Evolutionary conservation across 2,888 invertebrate genomes (phyloP).

Genomic region (Metallyticus violacea): DNA sequence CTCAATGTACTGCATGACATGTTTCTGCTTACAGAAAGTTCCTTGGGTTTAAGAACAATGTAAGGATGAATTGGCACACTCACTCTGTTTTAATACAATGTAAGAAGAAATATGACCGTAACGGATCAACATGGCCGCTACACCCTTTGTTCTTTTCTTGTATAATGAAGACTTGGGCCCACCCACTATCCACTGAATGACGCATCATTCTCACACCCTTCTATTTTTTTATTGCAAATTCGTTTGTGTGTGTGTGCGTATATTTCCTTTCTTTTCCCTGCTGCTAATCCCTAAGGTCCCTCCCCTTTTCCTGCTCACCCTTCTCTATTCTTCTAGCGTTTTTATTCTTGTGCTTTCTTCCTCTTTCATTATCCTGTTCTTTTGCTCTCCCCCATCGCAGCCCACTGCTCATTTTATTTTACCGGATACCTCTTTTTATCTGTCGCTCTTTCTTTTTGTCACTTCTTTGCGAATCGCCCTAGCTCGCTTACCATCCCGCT

Average conservation of each 20-base stretch:
- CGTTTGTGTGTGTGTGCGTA: background rate
- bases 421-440: conserved; percentile 1
- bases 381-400: background rate
- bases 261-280: background rate
- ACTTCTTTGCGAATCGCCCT: background rate
- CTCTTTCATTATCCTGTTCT: conserved; percentile 3
- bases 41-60: background rate
- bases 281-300: background rate
- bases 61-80: background rate
- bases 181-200: background rate
- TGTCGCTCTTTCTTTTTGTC: background rate
- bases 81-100: background rate
- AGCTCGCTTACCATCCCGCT: background rate
- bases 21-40: background rate
- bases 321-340: conserved; percentile 8
- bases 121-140: background rate
- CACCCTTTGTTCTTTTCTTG: background rate
- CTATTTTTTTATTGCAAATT: background rate
- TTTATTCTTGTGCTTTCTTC: too few species aligned
- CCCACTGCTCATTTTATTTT: background rate
- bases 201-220: background rate
- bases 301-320: background rate
- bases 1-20: too few species aligned
- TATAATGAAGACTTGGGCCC: background rate
- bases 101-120: background rate